phyloP scores from a whole-genome alignment of 2,888 invertebrate genomes.

The Eueremaeus valkanovi region DNA sequence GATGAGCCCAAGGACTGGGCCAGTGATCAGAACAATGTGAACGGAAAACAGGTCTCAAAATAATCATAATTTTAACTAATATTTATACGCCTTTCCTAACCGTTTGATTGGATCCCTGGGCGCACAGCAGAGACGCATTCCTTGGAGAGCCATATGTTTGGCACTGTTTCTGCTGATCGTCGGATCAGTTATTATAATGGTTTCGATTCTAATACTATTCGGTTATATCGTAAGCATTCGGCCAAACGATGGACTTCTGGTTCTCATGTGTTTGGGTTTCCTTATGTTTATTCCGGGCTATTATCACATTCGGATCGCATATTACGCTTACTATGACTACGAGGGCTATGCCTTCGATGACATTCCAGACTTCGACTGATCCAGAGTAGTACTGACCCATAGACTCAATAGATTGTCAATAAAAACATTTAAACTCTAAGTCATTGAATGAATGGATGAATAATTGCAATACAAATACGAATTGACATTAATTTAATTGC shows the following conservation, averaged over 20 bases:
- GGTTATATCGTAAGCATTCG: conserved; percentile 54
- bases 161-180: conserved; percentile 70
- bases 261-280: conserved; percentile 70
- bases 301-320: conserved; percentile 82
- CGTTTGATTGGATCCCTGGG: neutral
- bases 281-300: conserved; percentile 89
- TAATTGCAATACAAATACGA: no score
- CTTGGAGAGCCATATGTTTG: conserved; percentile 76
- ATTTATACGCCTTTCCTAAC: no score
- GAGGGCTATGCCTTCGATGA: conserved; percentile 81
- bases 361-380: conserved; percentile 77
- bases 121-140: conserved; percentile 57
- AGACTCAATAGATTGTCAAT: neutral
- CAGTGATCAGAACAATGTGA: no score
- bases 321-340: conserved; percentile 75
- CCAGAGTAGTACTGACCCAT: neutral
- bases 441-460: neutral
- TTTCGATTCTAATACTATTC: conserved; percentile 71
- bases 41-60: no score
- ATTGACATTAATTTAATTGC: no score
- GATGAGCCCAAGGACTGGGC: no score
- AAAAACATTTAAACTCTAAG: no score
- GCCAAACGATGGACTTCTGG: neutral
- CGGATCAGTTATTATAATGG: conserved; percentile 70
- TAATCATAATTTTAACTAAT: no score